Evolutionary conservation across 1,140 invertebrate species (phyloP).

Genomic region (Achatina immaculata): DNA sequence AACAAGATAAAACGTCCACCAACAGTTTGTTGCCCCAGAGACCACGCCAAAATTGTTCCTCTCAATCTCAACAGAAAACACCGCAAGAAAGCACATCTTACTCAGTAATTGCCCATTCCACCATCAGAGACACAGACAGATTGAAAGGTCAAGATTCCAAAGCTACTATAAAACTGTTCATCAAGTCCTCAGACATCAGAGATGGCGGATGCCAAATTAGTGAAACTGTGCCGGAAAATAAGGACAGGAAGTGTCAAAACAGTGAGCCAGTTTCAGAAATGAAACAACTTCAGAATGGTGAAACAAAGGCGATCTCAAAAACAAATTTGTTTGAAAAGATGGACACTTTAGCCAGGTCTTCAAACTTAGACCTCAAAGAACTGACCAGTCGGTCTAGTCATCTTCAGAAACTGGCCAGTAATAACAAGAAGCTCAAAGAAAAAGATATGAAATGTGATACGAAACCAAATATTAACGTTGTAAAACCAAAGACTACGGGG

Average conservation of each 20-base stretch:
- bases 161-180: slow-evolving; percentile 16
- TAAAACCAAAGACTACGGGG: not conserved
- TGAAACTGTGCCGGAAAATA: not conserved
- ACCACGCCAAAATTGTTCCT: too few species aligned
- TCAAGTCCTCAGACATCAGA: slow-evolving; percentile 20
- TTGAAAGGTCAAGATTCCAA: not conserved
- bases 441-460: not conserved
- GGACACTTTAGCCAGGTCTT: slow-evolving; percentile 1
- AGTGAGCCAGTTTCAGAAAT: not conserved
- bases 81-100: not conserved
- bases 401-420: not conserved
- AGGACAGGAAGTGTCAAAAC: not conserved
- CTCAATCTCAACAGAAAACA: not conserved
- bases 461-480: not conserved
- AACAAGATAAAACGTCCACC: too few species aligned
- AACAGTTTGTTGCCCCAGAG: too few species aligned
- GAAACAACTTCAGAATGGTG: not conserved
- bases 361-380: not conserved
- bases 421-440: not conserved
- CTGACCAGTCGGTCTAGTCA: not conserved
- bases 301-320: not conserved
- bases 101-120: not conserved
- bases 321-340: slow-evolving; percentile 27
- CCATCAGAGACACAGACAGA: not conserved
- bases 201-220: not conserved